phyloP scores from a whole-genome alignment of 2,888 invertebrate species.

The Epicampocera succincta region DNA sequence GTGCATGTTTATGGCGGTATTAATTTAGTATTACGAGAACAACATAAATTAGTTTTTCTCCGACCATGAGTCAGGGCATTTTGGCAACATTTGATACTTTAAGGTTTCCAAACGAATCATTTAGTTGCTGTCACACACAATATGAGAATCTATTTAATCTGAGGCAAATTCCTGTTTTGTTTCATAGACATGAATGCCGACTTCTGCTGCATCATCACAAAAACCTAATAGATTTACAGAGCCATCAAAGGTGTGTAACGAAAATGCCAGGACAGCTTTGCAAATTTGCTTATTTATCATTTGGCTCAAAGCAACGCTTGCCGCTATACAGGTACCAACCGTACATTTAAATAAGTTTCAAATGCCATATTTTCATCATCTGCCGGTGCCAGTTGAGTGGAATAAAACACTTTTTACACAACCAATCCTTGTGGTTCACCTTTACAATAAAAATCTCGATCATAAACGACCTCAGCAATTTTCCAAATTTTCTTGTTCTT shows the following conservation, averaged over 20 bases:
- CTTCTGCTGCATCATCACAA: constrained; percentile 47
- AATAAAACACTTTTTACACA: constrained; percentile 12
- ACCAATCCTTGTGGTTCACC: constrained; percentile 59
- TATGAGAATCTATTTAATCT: constrained; percentile 5
- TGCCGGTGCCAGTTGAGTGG: constrained; percentile 3
- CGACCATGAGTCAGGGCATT: not conserved
- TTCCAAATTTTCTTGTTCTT: constrained; percentile 52
- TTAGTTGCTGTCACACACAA: constrained; percentile 8
- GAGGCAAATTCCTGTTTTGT: not conserved
- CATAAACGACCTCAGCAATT: constrained; percentile 68
- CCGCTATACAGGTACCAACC: not conserved
- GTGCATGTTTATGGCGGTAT: no score
- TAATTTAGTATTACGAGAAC: no score
- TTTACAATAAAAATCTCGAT: constrained; percentile 60
- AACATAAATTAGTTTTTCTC: not conserved
- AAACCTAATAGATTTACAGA: no score
- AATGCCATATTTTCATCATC: not conserved
- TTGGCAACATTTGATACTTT: constrained; percentile 18
- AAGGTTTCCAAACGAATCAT: constrained; percentile 11
- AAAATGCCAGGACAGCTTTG: not conserved
- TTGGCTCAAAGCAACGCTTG: not conserved
- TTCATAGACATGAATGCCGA: not conserved
- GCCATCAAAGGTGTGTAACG: constrained; percentile 3
- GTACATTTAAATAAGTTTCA: not conserved
- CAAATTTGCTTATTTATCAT: constrained; percentile 18